Percentiles rank a stretch among this genome's conserved stretches.
Evolutionary conservation across 1,140 invertebrate genomes (phyloP).

Genomic region (Probaryconus sp.): DNA sequence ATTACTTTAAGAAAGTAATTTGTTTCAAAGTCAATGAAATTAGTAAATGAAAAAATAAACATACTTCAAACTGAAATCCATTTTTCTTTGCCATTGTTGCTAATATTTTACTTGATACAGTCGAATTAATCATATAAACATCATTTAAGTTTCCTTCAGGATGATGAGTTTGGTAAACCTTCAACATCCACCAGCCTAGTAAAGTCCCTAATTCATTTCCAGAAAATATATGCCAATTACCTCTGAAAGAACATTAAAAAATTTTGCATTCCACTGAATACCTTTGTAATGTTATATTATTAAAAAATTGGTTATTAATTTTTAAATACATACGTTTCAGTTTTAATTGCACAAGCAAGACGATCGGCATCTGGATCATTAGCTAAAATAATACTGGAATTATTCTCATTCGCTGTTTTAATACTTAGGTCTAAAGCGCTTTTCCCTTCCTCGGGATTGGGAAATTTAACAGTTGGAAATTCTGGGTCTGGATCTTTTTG

Average conservation of each 20-base stretch:
- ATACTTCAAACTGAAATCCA: slow-evolving; percentile 89
- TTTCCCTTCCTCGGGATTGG: slow-evolving; percentile 98
- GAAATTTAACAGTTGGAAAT: slow-evolving; percentile 97
- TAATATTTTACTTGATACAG: slow-evolving; percentile 98
- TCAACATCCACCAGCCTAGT: slow-evolving; percentile 95
- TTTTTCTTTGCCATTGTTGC: slow-evolving; percentile 88
- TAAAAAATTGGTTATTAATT: background rate
- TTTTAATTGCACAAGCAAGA: slow-evolving; percentile 92
- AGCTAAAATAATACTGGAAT: slow-evolving; percentile 89
- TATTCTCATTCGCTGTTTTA: slow-evolving; percentile 86
- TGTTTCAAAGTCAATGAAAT: slow-evolving; percentile 3
- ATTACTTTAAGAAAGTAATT: slow-evolving; percentile 5
- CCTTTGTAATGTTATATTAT: too few species aligned
- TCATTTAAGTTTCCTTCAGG: slow-evolving; percentile 78
- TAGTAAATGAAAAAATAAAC: slow-evolving; percentile 12
- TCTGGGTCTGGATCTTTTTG: slow-evolving; percentile 96
- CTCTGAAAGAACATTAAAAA: slow-evolving; percentile 72
- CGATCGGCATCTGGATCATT: slow-evolving; percentile 99
- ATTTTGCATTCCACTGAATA: background rate
- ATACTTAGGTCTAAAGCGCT: slow-evolving; percentile 92
- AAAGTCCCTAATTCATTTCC: slow-evolving; percentile 98
- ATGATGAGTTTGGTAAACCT: slow-evolving; percentile 79
- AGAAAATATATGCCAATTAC: slow-evolving; percentile 93
- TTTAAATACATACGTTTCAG: slow-evolving; percentile 73
- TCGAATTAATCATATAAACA: slow-evolving; percentile 92